Evolutionary conservation across 2,113 vertebrate genomes (phyloP), one percentile per base, ranked within the genome.

Genomic region (Stigmatopora nigra): DNA sequence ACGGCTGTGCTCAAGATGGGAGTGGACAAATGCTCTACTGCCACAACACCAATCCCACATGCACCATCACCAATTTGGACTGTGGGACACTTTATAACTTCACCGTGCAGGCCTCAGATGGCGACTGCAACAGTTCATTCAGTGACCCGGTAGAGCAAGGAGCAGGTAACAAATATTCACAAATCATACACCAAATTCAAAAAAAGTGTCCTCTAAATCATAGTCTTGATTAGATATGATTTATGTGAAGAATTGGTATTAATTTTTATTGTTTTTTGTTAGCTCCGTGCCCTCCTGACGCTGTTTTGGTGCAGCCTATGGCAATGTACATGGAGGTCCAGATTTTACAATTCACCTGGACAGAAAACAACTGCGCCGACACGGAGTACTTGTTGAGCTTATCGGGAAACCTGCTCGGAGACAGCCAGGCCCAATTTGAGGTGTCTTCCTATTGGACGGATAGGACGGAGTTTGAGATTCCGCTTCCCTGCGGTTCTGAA

Each of bases 221-320:
- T 31, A 2, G 25, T 31, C 25, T 31, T 31, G 25, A 31, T 2
- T 3, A 31, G 25, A 31, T 31, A 31, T 31, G 25, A 31, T 31
- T 31, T 31, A 31, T 31, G 25, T 31, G 25, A 31, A 31, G 25
- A 31, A 31, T 31, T 31, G 25, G 25, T 31, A 2, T 31, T 31
- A 31, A 31, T 2, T 2, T 2, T 31, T 2, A 31, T 2, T 31
- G 25, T 31, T 31, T 31, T 76, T 60, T 56, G 8, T 58, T 19
- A 92, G 91, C 35, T 25, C 90, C 89, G 5, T 92, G 91, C 69
- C 85, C 91, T 55, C 91, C 91, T 1, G 76, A 67, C 16, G n/a
- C 3, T 14, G 15, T 90, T 7, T 55, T 58, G 6, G 78, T 85
- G 25, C 2, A 74, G 45, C 74, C 82, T 5, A 7, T 83, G 22